Conservation (phyloP, 2,113 vertebrate species). For the Salvelinus sp. region DNA sequence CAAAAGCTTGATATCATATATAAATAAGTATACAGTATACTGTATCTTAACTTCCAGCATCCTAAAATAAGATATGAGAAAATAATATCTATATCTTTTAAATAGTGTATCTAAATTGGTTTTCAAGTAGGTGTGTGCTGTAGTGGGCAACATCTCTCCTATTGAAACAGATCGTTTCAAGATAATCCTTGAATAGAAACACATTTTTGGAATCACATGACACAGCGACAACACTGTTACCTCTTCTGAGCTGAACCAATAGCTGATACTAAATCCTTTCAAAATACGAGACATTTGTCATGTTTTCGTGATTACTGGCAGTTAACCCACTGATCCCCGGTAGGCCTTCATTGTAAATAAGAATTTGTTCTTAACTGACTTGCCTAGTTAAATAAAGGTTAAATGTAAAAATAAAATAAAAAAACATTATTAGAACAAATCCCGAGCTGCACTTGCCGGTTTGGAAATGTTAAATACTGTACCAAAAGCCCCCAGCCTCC, state of each 20-base stretch:
- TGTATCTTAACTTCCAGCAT: neutral
- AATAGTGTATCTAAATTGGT: conserved; percentile 18
- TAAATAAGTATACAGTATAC: neutral
- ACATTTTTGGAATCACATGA: conserved; percentile 22
- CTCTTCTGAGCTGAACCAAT: neutral
- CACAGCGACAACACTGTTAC: conserved; percentile 6
- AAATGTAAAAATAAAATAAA: too few relatives aligned
- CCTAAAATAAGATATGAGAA: conserved; percentile 27
- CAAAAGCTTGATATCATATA: neutral
- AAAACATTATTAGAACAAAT: conserved; percentile 27
- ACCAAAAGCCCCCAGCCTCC: conserved; percentile 31
- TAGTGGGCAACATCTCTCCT: neutral
- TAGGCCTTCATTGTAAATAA: too few relatives aligned
- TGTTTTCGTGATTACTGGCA: neutral
- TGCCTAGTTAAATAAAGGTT: too few relatives aligned
- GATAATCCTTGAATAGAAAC: neutral
- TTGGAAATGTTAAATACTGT: conserved; percentile 35
- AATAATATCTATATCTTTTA: conserved; percentile 31
- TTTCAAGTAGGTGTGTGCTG: conserved; percentile 31
- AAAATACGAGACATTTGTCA: neutral
- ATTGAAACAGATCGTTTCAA: conserved; percentile 1
- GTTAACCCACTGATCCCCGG: too few relatives aligned
- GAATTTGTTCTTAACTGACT: too few relatives aligned
- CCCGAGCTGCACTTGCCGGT: conserved; percentile 52
- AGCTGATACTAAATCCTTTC: neutral